These are phyloP conservation scores for Solen grandis DNA, from an alignment of 1,140 invertebrate species.

Conservation along the genomic window DNA sequence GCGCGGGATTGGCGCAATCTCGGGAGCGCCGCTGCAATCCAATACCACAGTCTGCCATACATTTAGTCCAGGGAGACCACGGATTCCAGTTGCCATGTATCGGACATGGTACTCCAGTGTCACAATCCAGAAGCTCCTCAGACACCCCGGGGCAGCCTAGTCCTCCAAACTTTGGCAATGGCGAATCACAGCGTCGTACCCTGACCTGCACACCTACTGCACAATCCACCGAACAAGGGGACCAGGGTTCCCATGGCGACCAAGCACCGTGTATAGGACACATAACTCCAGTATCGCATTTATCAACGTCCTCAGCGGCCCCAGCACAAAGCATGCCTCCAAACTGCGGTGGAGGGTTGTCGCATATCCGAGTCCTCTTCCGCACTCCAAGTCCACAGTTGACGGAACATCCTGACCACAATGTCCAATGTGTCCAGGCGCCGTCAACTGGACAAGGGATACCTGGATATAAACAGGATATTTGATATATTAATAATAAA, in stretches of 20 bases:
- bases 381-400: constrained; percentile 84
- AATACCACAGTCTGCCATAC: constrained; percentile 58
- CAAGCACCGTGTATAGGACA: constrained; percentile 71
- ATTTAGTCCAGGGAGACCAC: constrained; percentile 65
- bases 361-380: constrained; percentile 52
- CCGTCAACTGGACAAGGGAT: constrained; percentile 79
- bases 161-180: constrained; percentile 68
- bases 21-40: constrained; percentile 53
- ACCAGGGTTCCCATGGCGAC: constrained; percentile 79
- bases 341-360: constrained; percentile 56
- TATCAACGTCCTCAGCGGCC: constrained; percentile 18
- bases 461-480: constrained; percentile 41
- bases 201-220: constrained; percentile 70
- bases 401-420: constrained; percentile 85
- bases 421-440: constrained; percentile 84
- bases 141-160: constrained; percentile 59
- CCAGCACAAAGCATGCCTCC: constrained; percentile 58
- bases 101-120: constrained; percentile 63
- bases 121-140: constrained; percentile 56
- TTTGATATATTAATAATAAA: constrained; percentile 54
- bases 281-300: constrained; percentile 41
- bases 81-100: constrained; percentile 76
- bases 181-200: constrained; percentile 67
- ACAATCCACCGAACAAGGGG: constrained; percentile 74
- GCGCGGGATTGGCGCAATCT: constrained; percentile 62